Evolutionary conservation across 2,797 vertebrate species (phyloP).

Genomic region (Sebastolobus altivelis): DNA sequence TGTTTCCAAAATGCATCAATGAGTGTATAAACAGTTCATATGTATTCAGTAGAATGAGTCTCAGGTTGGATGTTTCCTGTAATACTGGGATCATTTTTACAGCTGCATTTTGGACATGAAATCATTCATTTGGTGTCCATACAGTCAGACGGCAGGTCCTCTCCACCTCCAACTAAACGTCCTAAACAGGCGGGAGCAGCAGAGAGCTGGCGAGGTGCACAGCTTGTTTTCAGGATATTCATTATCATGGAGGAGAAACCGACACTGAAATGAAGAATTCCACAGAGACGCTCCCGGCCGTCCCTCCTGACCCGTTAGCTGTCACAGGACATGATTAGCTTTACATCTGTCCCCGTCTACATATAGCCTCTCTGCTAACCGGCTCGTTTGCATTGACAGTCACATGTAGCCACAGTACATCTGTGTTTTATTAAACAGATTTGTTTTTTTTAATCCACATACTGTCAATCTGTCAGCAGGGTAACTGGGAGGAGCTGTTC

Average conservation of each 20-base stretch:
- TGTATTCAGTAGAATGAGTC: too few relatives aligned
- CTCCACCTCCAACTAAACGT: too few relatives aligned
- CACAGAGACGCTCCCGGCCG: not conserved
- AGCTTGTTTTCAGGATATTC: constrained; percentile 9
- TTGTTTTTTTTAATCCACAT: not conserved
- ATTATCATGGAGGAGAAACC: constrained; percentile 3
- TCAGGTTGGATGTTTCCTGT: too few relatives aligned
- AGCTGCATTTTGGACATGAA: too few relatives aligned
- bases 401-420: constrained; percentile 9
- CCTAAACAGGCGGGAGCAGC: not conserved
- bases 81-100: too few relatives aligned
- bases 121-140: not conserved
- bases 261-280: constrained; percentile 77
- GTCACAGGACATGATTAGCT: not conserved
- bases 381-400: constrained; percentile 26
- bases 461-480: constrained; percentile 1
- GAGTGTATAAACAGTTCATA: too few relatives aligned
- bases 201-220: constrained; percentile 25
- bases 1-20: too few relatives aligned
- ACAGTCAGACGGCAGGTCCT: not conserved
- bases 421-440: not conserved
- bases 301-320: constrained; percentile 5
- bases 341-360: not conserved
- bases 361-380: constrained; percentile 18
- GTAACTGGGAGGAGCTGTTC: not conserved